phyloP scores from a whole-genome alignment of 2,113 vertebrate genomes.

The Apeltes quadracus region DNA sequence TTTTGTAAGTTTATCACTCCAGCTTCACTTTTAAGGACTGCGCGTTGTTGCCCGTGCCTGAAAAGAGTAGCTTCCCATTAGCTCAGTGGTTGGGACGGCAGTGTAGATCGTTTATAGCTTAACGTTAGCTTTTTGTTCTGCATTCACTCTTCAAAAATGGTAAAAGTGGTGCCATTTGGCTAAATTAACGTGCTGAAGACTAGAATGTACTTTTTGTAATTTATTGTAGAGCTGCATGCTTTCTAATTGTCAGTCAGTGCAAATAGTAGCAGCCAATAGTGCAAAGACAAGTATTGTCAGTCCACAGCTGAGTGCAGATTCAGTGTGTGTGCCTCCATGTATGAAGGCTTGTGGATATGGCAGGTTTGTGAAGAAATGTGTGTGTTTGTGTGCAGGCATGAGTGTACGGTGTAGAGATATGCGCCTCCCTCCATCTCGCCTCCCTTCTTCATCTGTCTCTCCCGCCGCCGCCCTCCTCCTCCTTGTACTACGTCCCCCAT shows the following conservation, averaged over 20 bases:
- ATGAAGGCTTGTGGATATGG: background rate
- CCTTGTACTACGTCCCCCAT: constrained; percentile 14
- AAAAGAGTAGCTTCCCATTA: background rate
- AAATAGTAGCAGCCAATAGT: background rate
- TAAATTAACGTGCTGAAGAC: background rate
- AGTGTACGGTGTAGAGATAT: background rate
- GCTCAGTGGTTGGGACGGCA: background rate
- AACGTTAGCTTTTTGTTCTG: background rate
- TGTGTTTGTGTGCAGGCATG: constrained; percentile 19
- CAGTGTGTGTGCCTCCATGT: constrained; percentile 7
- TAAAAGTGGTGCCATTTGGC: background rate
- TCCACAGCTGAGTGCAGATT: background rate
- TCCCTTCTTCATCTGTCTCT: constrained; percentile 21
- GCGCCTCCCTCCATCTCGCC: constrained; percentile 10
- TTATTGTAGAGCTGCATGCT: background rate
- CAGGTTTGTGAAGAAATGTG: background rate
- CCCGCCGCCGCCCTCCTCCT: background rate
- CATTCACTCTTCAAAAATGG: background rate
- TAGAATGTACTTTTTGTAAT: background rate
- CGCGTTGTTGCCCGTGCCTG: too few species aligned
- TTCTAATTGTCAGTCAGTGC: background rate
- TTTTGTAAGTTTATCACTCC: too few species aligned
- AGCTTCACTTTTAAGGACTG: too few species aligned
- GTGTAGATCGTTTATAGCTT: background rate
- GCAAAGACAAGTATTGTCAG: background rate